A percentile compares a stretch with the other conserved stretches of the same genome.
phyloP scores from a whole-genome alignment of 2,888 invertebrate genomes.

The Iphiclides podalirius region DNA sequence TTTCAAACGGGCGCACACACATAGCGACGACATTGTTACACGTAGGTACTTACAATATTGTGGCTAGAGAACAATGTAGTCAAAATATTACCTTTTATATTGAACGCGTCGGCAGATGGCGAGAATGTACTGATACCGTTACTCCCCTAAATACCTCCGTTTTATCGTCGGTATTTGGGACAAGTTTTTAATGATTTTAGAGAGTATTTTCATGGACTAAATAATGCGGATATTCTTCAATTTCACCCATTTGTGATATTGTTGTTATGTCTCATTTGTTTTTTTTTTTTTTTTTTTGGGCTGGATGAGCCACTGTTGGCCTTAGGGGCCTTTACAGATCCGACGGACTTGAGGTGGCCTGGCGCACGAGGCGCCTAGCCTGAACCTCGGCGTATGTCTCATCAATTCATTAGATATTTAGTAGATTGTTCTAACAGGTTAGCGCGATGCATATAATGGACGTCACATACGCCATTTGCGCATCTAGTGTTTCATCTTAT shows the following conservation, averaged over 20 bases:
- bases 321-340: no score
- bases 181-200: no score
- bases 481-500: slow-evolving; percentile 18
- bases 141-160: no score
- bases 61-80: slow-evolving; percentile 26
- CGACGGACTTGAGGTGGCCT: no score
- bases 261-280: no score
- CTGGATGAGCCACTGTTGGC: no score
- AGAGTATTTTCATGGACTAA: not conserved
- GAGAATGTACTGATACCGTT: no score
- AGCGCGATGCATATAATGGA: slow-evolving; percentile 16
- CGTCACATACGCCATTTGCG: slow-evolving; percentile 13
- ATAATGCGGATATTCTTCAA: not conserved
- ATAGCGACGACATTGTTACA: slow-evolving; percentile 20
- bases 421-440: slow-evolving; percentile 24
- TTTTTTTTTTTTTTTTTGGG: no score
- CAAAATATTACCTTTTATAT: slow-evolving; percentile 20
- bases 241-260: not conserved
- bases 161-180: no score
- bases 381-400: no score
- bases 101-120: slow-evolving; percentile 16
- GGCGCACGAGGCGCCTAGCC: no score
- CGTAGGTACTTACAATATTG: slow-evolving; percentile 24
- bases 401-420: slow-evolving; percentile 22
- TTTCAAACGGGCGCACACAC: slow-evolving; percentile 15